Percentiles rank a stretch among this genome's conserved stretches.
Evolutionary conservation across 2,797 vertebrate genomes (phyloP).

Genomic region (Dipus sagitta): DNA sequence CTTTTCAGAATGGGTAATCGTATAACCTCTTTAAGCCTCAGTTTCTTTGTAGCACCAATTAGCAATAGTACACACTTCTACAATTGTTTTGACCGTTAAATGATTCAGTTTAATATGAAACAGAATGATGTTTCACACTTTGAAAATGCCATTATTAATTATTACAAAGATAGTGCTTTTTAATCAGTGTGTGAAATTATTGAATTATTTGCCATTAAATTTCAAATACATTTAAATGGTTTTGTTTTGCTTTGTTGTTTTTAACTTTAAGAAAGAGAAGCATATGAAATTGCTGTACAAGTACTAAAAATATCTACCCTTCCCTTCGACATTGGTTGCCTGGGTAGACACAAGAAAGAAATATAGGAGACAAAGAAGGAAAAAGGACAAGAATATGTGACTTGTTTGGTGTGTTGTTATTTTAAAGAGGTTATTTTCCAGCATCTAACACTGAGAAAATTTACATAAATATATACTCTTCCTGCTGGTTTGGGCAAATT

Average conservation of each 20-base stretch:
- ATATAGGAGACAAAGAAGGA: neutral
- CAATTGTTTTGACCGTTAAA: slow-evolving; percentile 44
- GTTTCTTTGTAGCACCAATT: slow-evolving; percentile 31
- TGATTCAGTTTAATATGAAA: neutral
- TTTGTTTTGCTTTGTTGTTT: slow-evolving; percentile 36
- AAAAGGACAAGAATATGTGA: neutral
- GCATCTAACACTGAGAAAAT: neutral
- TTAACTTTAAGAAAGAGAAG: slow-evolving; percentile 18
- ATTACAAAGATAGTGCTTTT: neutral
- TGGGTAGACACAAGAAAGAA: neutral
- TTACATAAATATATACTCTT: neutral
- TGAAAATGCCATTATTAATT: slow-evolving; percentile 22
- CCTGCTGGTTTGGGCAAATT: neutral
- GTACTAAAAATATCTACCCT: neutral
- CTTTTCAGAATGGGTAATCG: neutral
- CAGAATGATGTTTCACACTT: neutral
- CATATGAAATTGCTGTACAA: slow-evolving; percentile 16
- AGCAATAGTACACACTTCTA: neutral
- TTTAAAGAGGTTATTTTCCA: neutral
- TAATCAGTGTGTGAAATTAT: neutral
- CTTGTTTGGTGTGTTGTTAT: neutral
- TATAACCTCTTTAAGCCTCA: neutral
- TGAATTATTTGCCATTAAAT: slow-evolving; percentile 28
- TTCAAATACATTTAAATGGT: neutral
- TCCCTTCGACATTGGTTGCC: neutral